These are phyloP conservation scores for Chymomyza caudatula DNA, from an alignment of 2,888 invertebrate genomes.

Conservation along the genomic window DNA sequence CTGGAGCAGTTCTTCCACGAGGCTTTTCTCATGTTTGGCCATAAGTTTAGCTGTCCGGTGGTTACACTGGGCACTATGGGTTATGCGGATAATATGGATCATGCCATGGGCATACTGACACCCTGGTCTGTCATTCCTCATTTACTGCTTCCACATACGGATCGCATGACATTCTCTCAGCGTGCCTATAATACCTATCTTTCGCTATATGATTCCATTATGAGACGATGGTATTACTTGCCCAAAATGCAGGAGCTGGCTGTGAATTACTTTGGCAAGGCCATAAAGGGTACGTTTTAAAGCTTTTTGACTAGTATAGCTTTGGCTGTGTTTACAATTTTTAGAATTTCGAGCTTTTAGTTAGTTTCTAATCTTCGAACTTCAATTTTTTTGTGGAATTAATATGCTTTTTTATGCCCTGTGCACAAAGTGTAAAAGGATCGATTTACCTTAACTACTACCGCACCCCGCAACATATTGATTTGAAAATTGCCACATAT, in stretches of 20 bases:
- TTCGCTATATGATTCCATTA: conserved; percentile 69
- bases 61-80: conserved; percentile 78
- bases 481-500: no score
- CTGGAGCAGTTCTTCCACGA: conserved; percentile 78
- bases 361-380: no score
- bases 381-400: no score
- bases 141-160: conserved; percentile 71
- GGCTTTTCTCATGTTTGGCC: conserved; percentile 78
- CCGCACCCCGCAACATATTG: no score
- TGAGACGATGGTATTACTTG: conserved; percentile 74
- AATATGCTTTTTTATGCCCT: neutral
- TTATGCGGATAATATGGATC: conserved; percentile 77
- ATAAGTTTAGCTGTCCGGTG: conserved; percentile 77
- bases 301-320: neutral
- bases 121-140: conserved; percentile 77
- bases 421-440: no score
- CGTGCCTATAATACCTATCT: conserved; percentile 76
- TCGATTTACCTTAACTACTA: no score
- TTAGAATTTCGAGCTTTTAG: no score
- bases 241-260: conserved; percentile 76
- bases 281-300: conserved; percentile 57
- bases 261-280: conserved; percentile 66
- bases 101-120: conserved; percentile 76
- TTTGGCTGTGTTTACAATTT: no score
- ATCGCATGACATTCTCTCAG: conserved; percentile 77